phyloP scores from a whole-genome alignment of 2,113 vertebrate genomes.

The Microcebus lehilahytsara region DNA sequence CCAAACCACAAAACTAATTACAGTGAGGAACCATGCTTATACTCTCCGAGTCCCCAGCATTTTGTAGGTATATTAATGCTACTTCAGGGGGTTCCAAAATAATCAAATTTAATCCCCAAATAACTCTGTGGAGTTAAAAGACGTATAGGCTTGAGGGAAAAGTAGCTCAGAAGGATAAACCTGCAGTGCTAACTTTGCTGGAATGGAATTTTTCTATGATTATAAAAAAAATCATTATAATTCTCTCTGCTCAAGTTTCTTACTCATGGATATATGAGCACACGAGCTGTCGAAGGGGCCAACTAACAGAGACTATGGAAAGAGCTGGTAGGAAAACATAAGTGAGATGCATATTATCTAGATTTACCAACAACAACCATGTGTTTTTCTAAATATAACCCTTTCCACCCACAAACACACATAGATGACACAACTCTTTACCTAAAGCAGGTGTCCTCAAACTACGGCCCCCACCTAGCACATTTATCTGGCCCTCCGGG shows the following conservation, averaged over 20 bases:
- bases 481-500: no score
- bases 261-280: neutral
- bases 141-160: neutral
- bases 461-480: no score
- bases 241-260: neutral
- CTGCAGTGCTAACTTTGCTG: neutral
- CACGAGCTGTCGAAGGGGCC: neutral
- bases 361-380: neutral
- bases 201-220: neutral
- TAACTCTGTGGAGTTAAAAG: neutral
- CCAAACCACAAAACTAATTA: neutral
- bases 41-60: neutral
- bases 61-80: neutral
- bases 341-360: neutral
- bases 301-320: neutral
- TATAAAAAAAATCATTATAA: neutral
- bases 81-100: neutral
- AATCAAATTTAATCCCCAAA: neutral
- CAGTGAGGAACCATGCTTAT: neutral
- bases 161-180: neutral
- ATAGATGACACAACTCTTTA: neutral
- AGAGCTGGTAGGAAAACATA: neutral
- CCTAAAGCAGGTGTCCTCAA: no score
- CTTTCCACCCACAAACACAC: neutral
- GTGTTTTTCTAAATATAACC: neutral